Percentiles rank a stretch among this genome's conserved stretches.
Evolutionary conservation across 2,888 invertebrate genomes (phyloP).

Genomic region (Epicampocera succincta): DNA sequence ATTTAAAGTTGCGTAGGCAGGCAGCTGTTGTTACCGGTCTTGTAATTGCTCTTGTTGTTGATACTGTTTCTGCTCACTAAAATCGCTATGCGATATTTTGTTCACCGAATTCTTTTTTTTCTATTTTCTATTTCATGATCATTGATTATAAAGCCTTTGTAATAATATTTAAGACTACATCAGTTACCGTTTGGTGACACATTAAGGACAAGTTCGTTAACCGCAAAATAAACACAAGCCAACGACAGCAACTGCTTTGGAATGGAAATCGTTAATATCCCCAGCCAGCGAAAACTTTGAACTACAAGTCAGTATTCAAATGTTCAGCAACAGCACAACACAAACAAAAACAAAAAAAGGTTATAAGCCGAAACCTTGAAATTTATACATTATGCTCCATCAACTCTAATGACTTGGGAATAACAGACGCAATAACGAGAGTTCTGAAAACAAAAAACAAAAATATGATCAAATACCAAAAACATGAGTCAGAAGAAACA

Average conservation of each 20-base stretch:
- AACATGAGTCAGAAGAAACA: neutral
- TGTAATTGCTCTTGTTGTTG: slow-evolving; percentile 34
- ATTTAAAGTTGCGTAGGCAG: slow-evolving; percentile 66
- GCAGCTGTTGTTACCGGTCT: slow-evolving; percentile 56
- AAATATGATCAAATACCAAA: neutral
- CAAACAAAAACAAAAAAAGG: slow-evolving; percentile 54
- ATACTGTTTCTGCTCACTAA: slow-evolving; percentile 23
- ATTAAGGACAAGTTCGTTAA: slow-evolving; percentile 70
- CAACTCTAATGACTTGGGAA: slow-evolving; percentile 46
- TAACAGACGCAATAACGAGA: slow-evolving; percentile 4
- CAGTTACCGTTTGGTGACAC: slow-evolving; percentile 70
- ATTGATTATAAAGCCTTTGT: slow-evolving; percentile 68
- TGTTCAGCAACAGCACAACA: neutral
- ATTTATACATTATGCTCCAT: slow-evolving; percentile 49
- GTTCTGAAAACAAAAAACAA: too few relatives aligned
- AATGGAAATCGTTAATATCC: slow-evolving; percentile 12
- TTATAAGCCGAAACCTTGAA: slow-evolving; percentile 69
- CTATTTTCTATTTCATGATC: slow-evolving; percentile 65
- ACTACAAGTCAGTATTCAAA: slow-evolving; percentile 57
- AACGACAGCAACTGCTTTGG: slow-evolving; percentile 8
- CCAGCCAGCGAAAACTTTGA: slow-evolving; percentile 44
- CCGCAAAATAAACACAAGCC: slow-evolving; percentile 52
- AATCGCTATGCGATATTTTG: neutral
- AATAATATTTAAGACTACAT: slow-evolving; percentile 68
- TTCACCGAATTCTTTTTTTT: neutral